Evolutionary conservation across 2,113 vertebrate genomes (phyloP).

Genomic region (Carassius carassius): DNA sequence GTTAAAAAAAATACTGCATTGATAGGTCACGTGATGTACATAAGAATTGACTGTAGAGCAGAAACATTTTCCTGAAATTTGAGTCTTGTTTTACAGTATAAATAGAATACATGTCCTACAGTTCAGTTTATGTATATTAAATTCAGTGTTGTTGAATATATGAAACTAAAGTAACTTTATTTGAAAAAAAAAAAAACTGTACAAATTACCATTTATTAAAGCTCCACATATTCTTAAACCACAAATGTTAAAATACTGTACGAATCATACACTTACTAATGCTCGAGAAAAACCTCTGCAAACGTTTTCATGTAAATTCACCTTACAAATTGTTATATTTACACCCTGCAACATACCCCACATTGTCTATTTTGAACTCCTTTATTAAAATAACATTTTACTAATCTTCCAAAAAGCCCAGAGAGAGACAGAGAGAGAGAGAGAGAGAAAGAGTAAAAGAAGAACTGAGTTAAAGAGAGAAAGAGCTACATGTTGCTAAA

Average conservation of each 20-base stretch:
- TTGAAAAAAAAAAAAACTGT: background rate
- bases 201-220: background rate
- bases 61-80: background rate
- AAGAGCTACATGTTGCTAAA: background rate
- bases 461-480: background rate
- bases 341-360: background rate
- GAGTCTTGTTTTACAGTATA: background rate
- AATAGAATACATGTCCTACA: background rate
- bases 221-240: background rate
- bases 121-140: constrained; percentile 3
- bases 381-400: background rate
- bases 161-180: background rate
- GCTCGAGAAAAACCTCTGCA: background rate
- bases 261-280: background rate
- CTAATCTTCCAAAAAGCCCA: background rate
- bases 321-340: background rate
- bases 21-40: background rate
- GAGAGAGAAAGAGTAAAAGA: no score
- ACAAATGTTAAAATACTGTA: background rate
- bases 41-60: background rate
- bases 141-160: background rate
- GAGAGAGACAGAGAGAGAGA: background rate
- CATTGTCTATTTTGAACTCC: background rate
- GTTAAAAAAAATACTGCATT: no score
- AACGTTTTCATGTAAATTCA: background rate